Conservation (phyloP, 35 echinoderm and acorn worm species). For the Holothuria glaberrima region DNA sequence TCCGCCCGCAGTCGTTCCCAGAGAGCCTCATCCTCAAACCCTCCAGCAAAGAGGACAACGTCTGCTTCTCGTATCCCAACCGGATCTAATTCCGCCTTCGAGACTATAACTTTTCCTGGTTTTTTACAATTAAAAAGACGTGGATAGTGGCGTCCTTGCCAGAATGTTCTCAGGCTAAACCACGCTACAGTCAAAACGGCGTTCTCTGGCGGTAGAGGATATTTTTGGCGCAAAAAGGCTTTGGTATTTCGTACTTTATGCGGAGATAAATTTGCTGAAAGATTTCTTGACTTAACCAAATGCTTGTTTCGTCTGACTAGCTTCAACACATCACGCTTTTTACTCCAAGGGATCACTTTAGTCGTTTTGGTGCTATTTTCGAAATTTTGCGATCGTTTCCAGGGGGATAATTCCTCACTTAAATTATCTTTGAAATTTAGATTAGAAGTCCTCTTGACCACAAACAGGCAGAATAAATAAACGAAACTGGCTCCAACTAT, state of each 20-base stretch:
- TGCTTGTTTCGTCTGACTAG: background rate
- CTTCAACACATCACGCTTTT: background rate
- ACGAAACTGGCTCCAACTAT: background rate
- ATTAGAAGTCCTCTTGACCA: background rate
- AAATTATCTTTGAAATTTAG: background rate
- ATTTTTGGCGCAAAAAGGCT: background rate
- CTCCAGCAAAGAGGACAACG: conserved; percentile 31
- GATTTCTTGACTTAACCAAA: background rate
- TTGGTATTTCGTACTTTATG: background rate
- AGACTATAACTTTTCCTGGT: conserved; percentile 1
- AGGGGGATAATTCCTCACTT: background rate
- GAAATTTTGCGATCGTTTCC: background rate
- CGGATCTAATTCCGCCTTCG: background rate
- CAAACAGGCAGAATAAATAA: conserved; percentile 15
- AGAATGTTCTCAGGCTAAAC: conserved; percentile 39
- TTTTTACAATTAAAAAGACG: background rate
- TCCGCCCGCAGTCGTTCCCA: background rate
- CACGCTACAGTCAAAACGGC: conserved; percentile 13
- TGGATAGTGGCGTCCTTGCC: background rate
- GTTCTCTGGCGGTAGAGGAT: conserved; percentile 7
- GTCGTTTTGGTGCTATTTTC: background rate
- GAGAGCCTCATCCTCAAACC: conserved; percentile 18
- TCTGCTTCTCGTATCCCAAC: background rate
- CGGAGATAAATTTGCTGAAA: background rate
- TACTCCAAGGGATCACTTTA: background rate